Base-by-base conservation (phyloP, 2,888 invertebrate genomes). In the Phengaris alcon region DNA sequence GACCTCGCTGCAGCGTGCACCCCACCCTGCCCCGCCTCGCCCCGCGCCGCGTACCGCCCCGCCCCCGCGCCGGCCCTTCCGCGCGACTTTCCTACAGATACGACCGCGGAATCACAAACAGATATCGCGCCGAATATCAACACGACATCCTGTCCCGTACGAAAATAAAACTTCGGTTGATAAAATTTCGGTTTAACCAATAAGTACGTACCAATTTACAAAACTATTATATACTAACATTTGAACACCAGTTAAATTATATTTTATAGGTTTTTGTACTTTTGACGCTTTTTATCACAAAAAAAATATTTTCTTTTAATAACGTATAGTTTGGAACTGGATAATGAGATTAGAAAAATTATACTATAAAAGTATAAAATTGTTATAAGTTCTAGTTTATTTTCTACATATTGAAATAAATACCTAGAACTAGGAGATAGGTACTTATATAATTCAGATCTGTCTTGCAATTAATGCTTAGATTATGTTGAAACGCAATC, bases 1-100 rank as follows among this genome's bases (percentile, higher is more conserved):
- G 92, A 91, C 91, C 92, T 91, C 91, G 91, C 90, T 91, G 91
- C 93, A 91, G 87, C 90, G 90, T 90, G 91, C 90, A 91, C 87
- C 89, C 86, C 84, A 88, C 89, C 89, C 85, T 89, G 76, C 82
- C 77, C 78, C 80, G 77, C 79, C 68, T 81, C 82, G 87, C 86
- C 87, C 84, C 87, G 81, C 85, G n/a, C 68, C 68, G 7, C 69
- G 46, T n/a, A 9, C 46, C 85, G 80, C 85, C 81, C 75, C 76
- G 76, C 77, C 74, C 77, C 80, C 82, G 79, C 82, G 77, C 81
- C 80, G 76, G 83, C 82, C 82, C 81, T 81, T 83, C 86, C 85
- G 82, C 83, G 80, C 84, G 83, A 84, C 85, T 85, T 87, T 87
- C 90, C 90, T 87, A 88, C 91, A 89, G 90, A 0, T 22, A 22